A percentile compares a stretch with the other conserved stretches of the same genome.
Evolutionary conservation across 2,797 vertebrate genomes (phyloP).

Genomic region (Decapterus maruadsi): DNA sequence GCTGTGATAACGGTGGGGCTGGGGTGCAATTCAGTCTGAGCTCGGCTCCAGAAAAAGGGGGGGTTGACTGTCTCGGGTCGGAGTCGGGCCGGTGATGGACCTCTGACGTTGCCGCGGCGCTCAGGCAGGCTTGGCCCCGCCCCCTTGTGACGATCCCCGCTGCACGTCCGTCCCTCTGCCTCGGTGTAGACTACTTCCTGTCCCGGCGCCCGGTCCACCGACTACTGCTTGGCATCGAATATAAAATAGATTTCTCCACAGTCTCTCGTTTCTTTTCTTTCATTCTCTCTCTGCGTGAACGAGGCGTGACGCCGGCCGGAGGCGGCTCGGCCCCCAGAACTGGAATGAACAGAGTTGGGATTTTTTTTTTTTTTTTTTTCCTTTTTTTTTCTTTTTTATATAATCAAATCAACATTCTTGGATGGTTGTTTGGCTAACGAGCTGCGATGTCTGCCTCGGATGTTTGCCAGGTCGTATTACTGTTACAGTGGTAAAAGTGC

Average conservation of each 20-base stretch:
- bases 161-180: conserved; percentile 22
- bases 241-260: conserved; percentile 36
- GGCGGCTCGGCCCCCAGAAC: conserved; percentile 69
- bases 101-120: conserved; percentile 24
- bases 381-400: neutral
- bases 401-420: conserved; percentile 46
- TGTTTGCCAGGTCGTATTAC: conserved; percentile 17
- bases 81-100: conserved; percentile 17
- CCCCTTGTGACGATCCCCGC: conserved; percentile 31
- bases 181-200: conserved; percentile 30
- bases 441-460: conserved; percentile 46
- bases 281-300: conserved; percentile 37
- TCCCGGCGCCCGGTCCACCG: conserved; percentile 44
- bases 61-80: neutral
- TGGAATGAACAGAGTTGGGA: conserved; percentile 69
- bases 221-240: conserved; percentile 64
- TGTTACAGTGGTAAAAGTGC: conserved; percentile 49
- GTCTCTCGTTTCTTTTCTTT: conserved; percentile 31
- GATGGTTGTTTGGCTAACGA: conserved; percentile 42
- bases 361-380: conserved; percentile 11
- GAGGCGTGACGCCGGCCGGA: conserved; percentile 67
- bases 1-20: conserved; percentile 8
- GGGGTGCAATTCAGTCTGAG: conserved; percentile 45
- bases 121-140: conserved; percentile 33
- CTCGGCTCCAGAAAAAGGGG: conserved; percentile 59